Base-by-base conservation (phyloP, 2,797 vertebrate species). In the Nannoperca obscura region DNA sequence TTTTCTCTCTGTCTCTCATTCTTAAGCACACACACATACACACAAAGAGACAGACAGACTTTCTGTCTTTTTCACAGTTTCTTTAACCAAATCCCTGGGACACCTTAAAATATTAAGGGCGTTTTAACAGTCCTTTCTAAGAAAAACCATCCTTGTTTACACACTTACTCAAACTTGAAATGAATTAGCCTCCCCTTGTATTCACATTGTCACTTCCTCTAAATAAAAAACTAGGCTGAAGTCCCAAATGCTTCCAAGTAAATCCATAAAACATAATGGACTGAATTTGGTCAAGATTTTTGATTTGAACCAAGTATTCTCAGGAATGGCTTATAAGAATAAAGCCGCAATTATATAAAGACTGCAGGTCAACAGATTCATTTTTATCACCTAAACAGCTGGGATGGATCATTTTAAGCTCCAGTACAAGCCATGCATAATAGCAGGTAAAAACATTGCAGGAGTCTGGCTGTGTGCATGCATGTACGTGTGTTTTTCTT, bases 81-180 rank as follows among this genome's bases (percentile, higher is more conserved):
- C 44, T 84, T 88, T 78, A 78, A 86, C 76, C 57, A 85, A 82
- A 83, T 87, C 70, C 68, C 84, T 64, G 40, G 60, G 38, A 84
- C 58, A 73, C n/a, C 32, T 40, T 89, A 13, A 89, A 91, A 88
- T 87, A 86, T 88, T 81, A 77, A 82, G 24, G 13, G 22, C 80
- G 75, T 90, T 88, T 84, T 84, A 64, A 71, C 60, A 86, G 75
- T 68, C 53, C 76, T 81, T 71, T 82, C 36, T 3, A 76, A 74
- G 76, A 78, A 88, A 88, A 88, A 73, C 57, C 44, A 34, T 69
- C 62, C 71, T 71, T 22, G 13, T 63, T 75, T 46, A 65, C 59
- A 38, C 40, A 24, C 74, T 30, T 20, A 42, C 54, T 52, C 34
- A 60, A 71, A 71, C 55, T 76, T 77, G 34, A 76, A 80, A 77